These are phyloP conservation scores for Apostichopus parvimensis DNA, from an alignment of 35 echinoderm and acorn worm genomes.

Conservation along the genomic window DNA sequence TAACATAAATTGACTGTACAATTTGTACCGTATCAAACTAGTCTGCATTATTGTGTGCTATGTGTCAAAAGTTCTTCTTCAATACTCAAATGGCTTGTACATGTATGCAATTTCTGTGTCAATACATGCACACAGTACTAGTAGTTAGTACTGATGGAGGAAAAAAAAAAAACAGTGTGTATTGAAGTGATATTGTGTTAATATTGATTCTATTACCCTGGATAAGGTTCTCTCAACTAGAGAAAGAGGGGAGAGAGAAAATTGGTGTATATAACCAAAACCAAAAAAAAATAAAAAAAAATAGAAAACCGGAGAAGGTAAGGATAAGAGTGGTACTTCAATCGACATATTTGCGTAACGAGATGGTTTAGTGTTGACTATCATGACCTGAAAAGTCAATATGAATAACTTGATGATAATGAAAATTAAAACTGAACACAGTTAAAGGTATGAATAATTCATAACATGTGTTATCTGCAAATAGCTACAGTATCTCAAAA, in stretches of 20 bases:
- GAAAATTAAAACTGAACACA: background rate
- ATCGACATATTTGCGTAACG: background rate
- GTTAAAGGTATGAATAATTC: background rate
- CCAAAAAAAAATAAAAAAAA: background rate
- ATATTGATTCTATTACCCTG: background rate
- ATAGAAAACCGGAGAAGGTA: background rate
- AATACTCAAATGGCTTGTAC: background rate
- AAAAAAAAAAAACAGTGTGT: background rate
- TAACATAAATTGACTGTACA: too few species aligned
- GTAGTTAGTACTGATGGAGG: background rate
- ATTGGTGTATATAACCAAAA: background rate
- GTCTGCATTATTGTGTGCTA: too few species aligned
- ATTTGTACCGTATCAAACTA: too few species aligned
- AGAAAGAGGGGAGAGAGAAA: background rate
- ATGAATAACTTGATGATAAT: background rate
- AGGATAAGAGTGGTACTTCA: background rate
- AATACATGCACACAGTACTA: background rate
- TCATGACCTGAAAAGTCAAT: background rate
- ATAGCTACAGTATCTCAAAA: background rate
- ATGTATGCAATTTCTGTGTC: background rate
- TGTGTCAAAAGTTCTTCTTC: too few species aligned
- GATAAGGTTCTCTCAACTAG: background rate
- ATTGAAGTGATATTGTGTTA: constrained; percentile 5
- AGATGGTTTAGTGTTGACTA: background rate
- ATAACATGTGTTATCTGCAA: background rate